Percentiles rank a stretch among this genome's conserved stretches.
phyloP scores from a whole-genome alignment of 2,888 invertebrate genomes.

The Pseudeuparius sepicola region DNA sequence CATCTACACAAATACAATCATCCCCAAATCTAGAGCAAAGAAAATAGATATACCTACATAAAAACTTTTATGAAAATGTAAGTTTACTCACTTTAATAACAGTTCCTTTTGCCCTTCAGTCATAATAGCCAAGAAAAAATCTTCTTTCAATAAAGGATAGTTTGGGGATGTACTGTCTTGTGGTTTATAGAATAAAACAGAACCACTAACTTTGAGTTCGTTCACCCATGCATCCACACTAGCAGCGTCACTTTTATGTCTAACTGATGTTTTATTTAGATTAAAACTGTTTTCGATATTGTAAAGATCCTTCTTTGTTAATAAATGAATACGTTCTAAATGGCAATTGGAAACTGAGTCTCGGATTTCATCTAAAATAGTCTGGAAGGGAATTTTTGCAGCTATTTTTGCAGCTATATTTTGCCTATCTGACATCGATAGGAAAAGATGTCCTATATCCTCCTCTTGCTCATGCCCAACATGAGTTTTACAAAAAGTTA shows the following conservation, averaged over 20 bases:
- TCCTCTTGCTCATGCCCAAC: slow-evolving; percentile 12
- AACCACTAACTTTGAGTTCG: slow-evolving; percentile 14
- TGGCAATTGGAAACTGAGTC: slow-evolving; percentile 14
- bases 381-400: slow-evolving; percentile 17
- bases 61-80: no score
- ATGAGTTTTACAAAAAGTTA: slow-evolving; percentile 14
- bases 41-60: no score
- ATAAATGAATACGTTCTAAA: slow-evolving; percentile 16
- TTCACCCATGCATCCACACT: slow-evolving; percentile 20
- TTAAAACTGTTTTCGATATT: slow-evolving; percentile 20
- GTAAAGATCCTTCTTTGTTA: slow-evolving; percentile 19
- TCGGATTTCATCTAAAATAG: slow-evolving; percentile 18
- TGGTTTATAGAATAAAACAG: slow-evolving; percentile 24
- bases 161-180: slow-evolving; percentile 6
- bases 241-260: slow-evolving; percentile 15
- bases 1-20: slow-evolving; percentile 14
- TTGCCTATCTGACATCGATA: slow-evolving; percentile 7
- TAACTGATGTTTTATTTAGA: slow-evolving; percentile 12
- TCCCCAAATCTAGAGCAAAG: no score
- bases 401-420: slow-evolving; percentile 9
- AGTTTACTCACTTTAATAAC: slow-evolving; percentile 1
- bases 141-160: no score
- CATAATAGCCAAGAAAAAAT: slow-evolving; percentile 3
- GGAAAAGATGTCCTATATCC: slow-evolving; percentile 12
- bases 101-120: slow-evolving; percentile 2